Percentiles rank a stretch among this genome's conserved stretches.
phyloP scores from a whole-genome alignment of 2,113 vertebrate genomes.

The Danionella cerebrum region DNA sequence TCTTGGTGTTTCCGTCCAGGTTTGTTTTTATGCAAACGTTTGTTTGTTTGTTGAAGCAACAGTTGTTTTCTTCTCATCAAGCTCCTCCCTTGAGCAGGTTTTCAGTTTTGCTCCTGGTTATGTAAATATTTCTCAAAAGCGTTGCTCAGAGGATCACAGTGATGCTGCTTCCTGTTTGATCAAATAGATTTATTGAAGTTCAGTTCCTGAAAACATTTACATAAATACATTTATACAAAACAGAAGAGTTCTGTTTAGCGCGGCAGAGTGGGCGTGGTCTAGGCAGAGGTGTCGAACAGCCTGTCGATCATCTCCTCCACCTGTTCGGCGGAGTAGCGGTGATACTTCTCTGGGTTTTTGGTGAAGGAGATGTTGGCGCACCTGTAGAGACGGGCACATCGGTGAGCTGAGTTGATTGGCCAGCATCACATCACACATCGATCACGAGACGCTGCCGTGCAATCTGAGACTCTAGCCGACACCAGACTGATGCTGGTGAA shows the following conservation, averaged over 20 bases:
- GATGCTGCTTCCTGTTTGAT: not conserved
- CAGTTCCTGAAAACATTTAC: not conserved
- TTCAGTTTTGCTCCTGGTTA: too few relatives aligned
- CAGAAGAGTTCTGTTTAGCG: not conserved
- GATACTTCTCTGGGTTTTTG: slow-evolving; percentile 94
- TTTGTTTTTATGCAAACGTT: too few relatives aligned
- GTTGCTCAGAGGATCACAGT: not conserved
- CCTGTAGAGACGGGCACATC: slow-evolving; percentile 61
- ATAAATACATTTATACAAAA: slow-evolving; percentile 14
- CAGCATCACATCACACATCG: not conserved
- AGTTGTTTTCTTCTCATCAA: too few relatives aligned
- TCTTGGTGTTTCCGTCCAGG: too few relatives aligned
- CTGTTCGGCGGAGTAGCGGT: slow-evolving; percentile 87
- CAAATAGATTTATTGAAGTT: not conserved
- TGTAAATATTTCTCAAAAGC: too few relatives aligned
- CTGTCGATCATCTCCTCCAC: slow-evolving; percentile 94
- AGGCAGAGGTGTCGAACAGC: slow-evolving; percentile 94
- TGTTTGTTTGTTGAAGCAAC: too few relatives aligned
- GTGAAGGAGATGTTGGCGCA: slow-evolving; percentile 86
- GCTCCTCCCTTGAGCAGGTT: too few relatives aligned
- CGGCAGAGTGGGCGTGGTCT: slow-evolving; percentile 34
- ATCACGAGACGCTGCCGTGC: too few relatives aligned
- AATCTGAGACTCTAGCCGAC: too few relatives aligned
- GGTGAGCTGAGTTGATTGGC: too few relatives aligned
- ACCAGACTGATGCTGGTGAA: too few relatives aligned